Evolutionary conservation across 2,113 vertebrate genomes (phyloP).

Genomic region (Apodemus speciosus): DNA sequence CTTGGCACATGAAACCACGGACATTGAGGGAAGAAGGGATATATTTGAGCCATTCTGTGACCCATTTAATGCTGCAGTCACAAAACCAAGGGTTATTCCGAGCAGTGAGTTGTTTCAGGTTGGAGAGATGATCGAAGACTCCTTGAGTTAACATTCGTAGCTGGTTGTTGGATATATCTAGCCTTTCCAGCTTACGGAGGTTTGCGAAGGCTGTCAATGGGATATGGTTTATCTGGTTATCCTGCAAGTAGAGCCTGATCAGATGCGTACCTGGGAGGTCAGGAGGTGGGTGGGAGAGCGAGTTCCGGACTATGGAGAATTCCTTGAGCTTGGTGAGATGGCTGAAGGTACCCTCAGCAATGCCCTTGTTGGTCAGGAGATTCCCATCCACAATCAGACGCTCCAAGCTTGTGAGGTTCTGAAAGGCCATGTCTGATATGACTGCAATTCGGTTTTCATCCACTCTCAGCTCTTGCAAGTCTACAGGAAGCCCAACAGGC

Average conservation of each 20-base stretch:
- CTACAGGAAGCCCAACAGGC: conserved; percentile 94
- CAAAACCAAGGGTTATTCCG: conserved; percentile 97
- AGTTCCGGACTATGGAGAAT: conserved; percentile 95
- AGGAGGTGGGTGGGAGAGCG: conserved; percentile 92
- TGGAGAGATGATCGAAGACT: conserved; percentile 93
- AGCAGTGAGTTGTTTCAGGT: conserved; percentile 93
- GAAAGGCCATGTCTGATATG: conserved; percentile 95
- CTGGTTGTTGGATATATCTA: conserved; percentile 96
- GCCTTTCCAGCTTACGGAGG: conserved; percentile 92
- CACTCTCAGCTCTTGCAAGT: conserved; percentile 94
- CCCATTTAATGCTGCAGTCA: conserved; percentile 97
- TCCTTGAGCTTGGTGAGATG: conserved; percentile 94
- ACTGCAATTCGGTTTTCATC: conserved; percentile 97
- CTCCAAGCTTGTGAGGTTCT: conserved; percentile 95
- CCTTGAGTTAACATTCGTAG: conserved; percentile 93
- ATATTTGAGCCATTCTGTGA: conserved; percentile 96
- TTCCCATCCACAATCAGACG: conserved; percentile 97
- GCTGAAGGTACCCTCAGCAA: conserved; percentile 95
- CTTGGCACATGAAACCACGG: conserved; percentile 95
- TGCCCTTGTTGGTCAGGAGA: conserved; percentile 95
- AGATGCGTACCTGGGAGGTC: conserved; percentile 93
- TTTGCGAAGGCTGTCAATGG: conserved; percentile 92
- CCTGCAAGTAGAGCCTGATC: conserved; percentile 94
- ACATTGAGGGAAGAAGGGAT: conserved; percentile 93
- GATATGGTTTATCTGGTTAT: conserved; percentile 97